Base-by-base conservation (phyloP, 2,113 vertebrate genomes). In the Lampris megalopsis region DNA sequence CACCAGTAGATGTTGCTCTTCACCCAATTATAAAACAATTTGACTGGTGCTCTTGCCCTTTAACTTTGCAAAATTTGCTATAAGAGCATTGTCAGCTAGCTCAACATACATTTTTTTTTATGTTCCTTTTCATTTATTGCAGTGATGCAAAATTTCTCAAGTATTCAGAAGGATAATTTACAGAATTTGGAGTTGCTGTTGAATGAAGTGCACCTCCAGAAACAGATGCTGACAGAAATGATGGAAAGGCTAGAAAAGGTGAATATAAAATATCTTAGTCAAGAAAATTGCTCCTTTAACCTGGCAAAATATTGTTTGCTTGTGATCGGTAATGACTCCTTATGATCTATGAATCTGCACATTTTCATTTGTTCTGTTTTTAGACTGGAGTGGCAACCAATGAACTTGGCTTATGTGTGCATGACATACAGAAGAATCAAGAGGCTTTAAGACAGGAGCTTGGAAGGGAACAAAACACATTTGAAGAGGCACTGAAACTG, bases 221-320 rank as follows among this genome's bases (percentile, higher is more conserved):
- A 65, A 42, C 79, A 92, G 59, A 75, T 69, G 9, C 74, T 91
- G 42, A 83, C n/a, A 81, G 83, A 85, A 52, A 69, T 93, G 13
- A 82, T 89, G 47, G 80, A 91, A 8, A 90, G 13, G 58, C 66
- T 92, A 35, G 50, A 75, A 72, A 93, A 94, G 93, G 93, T 94
- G 69, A 90, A 71, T 42, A 70, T 1, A 36, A 7, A 72, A 35
- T 43, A 13, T 1, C n/a, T 52, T 43, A 59, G 3, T 24, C 36
- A 47, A 36, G n/a, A 11, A 24, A 35, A 56, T 5, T 58, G 5
- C 6, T 45, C 49, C 48, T 68, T 69, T 2, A 75, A 1, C 36
- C 2, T 53, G 9, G 3, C 48, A 3, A 52, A 64, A 67, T 38
- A 35, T 8, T 67, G 41, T 40, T 8, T 78, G 6, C 54, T 63